Conservation (phyloP, 92 coral and sea anemone genomes). For the Nematostella vectensis region DNA sequence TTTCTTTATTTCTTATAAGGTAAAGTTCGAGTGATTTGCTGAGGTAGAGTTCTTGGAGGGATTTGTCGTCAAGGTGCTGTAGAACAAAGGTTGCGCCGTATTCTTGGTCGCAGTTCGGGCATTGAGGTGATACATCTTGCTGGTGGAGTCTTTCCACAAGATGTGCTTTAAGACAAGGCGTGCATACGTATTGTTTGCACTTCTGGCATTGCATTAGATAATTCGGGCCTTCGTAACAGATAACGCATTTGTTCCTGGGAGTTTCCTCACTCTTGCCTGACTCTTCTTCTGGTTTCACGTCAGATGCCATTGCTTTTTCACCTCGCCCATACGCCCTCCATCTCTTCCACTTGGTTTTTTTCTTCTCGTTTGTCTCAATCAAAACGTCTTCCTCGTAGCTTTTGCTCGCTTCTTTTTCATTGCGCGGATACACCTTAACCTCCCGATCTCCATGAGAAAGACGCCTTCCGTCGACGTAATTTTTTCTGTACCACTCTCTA, state of each 20-base stretch:
- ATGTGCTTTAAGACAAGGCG: slow-evolving; percentile 8
- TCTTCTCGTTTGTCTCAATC: not conserved
- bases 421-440: not conserved
- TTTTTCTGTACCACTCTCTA: slow-evolving; percentile 3
- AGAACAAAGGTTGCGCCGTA: not conserved
- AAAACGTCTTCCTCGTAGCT: not conserved
- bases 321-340: not conserved
- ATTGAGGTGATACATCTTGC: slow-evolving; percentile 2
- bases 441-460: not conserved
- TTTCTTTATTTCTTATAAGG: slow-evolving; percentile 17
- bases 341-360: not conserved
- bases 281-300: not conserved
- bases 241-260: not conserved
- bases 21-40: slow-evolving; percentile 11
- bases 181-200: slow-evolving; percentile 15
- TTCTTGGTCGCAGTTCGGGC: slow-evolving; percentile 5
- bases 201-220: slow-evolving; percentile 5
- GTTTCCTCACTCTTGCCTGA: not conserved
- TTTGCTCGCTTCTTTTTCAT: not conserved
- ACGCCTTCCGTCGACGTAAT: slow-evolving; percentile 1
- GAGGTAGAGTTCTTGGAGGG: slow-evolving; percentile 4
- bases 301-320: not conserved
- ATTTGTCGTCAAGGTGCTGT: not conserved
- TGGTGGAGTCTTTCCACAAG: not conserved
- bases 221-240: slow-evolving; percentile 14